These are phyloP conservation scores for Myotis davidii DNA, from an alignment of 2,113 vertebrate genomes.

Conservation along the genomic window DNA sequence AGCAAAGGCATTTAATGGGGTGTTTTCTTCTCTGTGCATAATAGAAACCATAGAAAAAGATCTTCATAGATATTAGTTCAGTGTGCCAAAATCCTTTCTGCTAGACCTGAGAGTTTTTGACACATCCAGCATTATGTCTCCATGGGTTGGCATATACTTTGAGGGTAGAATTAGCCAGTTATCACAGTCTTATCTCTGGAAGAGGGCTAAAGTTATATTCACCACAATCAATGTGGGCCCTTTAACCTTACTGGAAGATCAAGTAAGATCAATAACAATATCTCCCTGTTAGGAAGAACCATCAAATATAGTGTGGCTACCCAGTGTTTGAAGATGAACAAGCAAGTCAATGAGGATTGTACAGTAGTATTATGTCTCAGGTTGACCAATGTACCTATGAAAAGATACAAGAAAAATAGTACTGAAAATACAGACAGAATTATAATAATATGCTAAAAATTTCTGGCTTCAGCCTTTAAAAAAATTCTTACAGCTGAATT, in stretches of 20 bases:
- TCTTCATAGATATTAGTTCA: background rate
- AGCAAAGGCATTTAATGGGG: background rate
- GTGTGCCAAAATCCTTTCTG: background rate
- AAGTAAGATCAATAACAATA: background rate
- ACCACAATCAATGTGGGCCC: background rate
- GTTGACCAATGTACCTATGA: background rate
- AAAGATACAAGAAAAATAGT: background rate
- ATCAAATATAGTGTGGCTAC: background rate
- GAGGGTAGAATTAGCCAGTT: background rate
- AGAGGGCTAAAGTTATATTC: background rate
- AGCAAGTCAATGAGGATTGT: background rate
- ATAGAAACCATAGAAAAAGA: background rate
- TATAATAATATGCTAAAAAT: background rate
- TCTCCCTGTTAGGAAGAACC: background rate
- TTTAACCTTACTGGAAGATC: background rate
- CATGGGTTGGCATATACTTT: background rate
- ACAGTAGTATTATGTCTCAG: background rate
- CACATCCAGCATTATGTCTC: background rate
- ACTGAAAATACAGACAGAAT: background rate
- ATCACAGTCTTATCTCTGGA: background rate
- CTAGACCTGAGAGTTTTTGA: background rate
- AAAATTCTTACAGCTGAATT: background rate
- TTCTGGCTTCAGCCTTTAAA: background rate
- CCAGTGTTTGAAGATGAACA: background rate
- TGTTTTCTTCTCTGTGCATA: background rate